Conservation (phyloP, 1,140 invertebrate species). For the Scaptodrosophila lebanonensis region DNA sequence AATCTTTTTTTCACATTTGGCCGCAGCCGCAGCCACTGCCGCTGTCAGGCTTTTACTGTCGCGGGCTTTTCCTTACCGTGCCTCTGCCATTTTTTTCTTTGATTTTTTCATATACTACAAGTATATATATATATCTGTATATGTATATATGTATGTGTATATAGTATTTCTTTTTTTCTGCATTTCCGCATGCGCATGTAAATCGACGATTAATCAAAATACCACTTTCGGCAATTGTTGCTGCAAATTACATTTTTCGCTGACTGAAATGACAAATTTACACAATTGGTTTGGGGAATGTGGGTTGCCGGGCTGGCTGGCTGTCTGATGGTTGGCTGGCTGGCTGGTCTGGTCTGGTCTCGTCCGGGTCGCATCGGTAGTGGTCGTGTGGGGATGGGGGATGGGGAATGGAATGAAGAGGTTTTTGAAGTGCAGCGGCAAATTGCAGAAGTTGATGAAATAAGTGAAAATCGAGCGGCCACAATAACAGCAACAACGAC, state of each 20-base stretch:
- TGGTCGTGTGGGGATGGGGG: too few species aligned
- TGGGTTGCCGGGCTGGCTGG: too few species aligned
- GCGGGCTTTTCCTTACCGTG: neutral
- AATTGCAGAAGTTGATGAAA: conserved; percentile 37
- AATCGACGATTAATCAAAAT: conserved; percentile 62
- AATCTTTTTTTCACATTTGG: neutral
- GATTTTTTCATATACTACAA: conserved; percentile 2
- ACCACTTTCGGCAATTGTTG: conserved; percentile 54
- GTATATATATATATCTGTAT: too few species aligned
- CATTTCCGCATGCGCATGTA: conserved; percentile 46
- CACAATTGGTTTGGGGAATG: conserved; percentile 20
- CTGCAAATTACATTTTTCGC: conserved; percentile 47
- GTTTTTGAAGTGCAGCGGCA: neutral
- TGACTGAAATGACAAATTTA: conserved; percentile 41
- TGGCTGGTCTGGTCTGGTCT: too few species aligned
- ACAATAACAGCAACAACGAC: conserved; percentile 6
- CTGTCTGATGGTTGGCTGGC: too few species aligned
- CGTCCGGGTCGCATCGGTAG: too few species aligned
- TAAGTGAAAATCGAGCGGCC: conserved; percentile 16
- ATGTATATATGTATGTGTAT: too few species aligned
- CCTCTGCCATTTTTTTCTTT: conserved; percentile 8
- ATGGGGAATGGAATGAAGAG: too few species aligned
- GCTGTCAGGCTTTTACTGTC: too few species aligned
- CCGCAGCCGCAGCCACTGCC: too few species aligned
- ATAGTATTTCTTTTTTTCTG: neutral